phyloP scores from a whole-genome alignment of 1,140 invertebrate species.

The Dufourea novaeangliae region DNA sequence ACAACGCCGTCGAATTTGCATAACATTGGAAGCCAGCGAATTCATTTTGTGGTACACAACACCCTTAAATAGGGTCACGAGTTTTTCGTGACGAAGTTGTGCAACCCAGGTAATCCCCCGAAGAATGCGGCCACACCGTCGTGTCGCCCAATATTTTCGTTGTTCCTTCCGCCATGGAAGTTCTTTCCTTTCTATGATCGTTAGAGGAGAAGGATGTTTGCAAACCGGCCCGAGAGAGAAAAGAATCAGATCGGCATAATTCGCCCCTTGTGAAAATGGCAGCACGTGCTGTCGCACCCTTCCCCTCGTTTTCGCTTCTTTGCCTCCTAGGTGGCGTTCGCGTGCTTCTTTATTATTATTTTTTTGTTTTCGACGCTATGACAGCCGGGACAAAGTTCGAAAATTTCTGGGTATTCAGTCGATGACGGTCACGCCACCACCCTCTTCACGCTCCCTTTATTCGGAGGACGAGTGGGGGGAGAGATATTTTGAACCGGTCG shows the following conservation, averaged over 20 bases:
- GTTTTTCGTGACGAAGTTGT: not conserved
- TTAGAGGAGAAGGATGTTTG: conserved; percentile 50
- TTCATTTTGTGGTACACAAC: not conserved
- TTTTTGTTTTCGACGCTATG: not conserved
- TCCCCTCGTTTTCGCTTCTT: not conserved
- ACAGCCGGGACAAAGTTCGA: conserved; percentile 26
- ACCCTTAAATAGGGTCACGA: not conserved
- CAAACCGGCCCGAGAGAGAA: conserved; percentile 43
- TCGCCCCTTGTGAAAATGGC: conserved; percentile 28
- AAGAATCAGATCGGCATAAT: conserved; percentile 49
- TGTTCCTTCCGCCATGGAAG: conserved; percentile 10
- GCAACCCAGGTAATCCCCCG: conserved; percentile 19
- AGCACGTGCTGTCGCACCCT: conserved; percentile 58
- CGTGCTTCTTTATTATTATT: not conserved
- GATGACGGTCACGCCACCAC: conserved; percentile 8
- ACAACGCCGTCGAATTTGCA: not conserved
- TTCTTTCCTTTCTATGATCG: conserved; percentile 15
- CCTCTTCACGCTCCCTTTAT: conserved; percentile 11
- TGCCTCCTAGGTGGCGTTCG: conserved; percentile 1
- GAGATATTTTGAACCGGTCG: conserved; percentile 11
- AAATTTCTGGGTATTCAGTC: conserved; percentile 44
- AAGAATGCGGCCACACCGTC: conserved; percentile 37
- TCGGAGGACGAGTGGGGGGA: not conserved
- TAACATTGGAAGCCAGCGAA: not conserved
- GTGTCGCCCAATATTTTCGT: conserved; percentile 46